Evolutionary conservation across 2,888 invertebrate genomes (phyloP), one percentile per base, ranked within the genome.

Genomic region (Sympetrum striolatum): DNA sequence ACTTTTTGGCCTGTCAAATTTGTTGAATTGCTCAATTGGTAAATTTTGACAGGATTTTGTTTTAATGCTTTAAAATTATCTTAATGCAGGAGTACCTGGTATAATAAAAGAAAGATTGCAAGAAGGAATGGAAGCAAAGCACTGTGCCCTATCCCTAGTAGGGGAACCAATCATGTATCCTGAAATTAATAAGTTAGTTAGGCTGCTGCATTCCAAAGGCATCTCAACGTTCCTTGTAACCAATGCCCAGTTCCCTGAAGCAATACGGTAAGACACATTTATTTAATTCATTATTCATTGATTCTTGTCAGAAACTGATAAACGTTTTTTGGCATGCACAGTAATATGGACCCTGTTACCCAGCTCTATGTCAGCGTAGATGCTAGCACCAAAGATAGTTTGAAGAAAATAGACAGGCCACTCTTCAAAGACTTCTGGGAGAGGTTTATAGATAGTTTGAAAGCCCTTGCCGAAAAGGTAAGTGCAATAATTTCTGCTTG

Each of bases 111-210:
- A 95, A 81, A 93, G 94, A 91, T 93, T 95, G 82, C 93, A 93
- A 18, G 95, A 95, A 93, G 95, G 94, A 14, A 91, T 95, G 92
- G 91, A 92, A 82, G 94, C 94, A 0, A 92, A 93, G 91, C 95
- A 95, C 92, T 95, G 95, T 93, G 95, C 95, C 73, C 92, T 95
- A 90, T 95, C 95, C 4, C 93, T 95, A 25, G 95, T 95, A 6
- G 95, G 95, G 12, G 95, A 95, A 92, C 95, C 95, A 2, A 95
- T 95, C 91, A 95, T 95, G 95, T 95, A 95, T 93, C 95, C 95
- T 22, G 94, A 95, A 92, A 95, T 95, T 91, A 95, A 95, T 93
- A 93, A 93, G 90, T 94, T 95, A 92, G 93, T 95, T 10, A 92
- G 93, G 15, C 92, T 95, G 81, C 93, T 95, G 6, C 95, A 95